phyloP scores from a whole-genome alignment of 2,888 invertebrate genomes.

The Graphium colonna region DNA sequence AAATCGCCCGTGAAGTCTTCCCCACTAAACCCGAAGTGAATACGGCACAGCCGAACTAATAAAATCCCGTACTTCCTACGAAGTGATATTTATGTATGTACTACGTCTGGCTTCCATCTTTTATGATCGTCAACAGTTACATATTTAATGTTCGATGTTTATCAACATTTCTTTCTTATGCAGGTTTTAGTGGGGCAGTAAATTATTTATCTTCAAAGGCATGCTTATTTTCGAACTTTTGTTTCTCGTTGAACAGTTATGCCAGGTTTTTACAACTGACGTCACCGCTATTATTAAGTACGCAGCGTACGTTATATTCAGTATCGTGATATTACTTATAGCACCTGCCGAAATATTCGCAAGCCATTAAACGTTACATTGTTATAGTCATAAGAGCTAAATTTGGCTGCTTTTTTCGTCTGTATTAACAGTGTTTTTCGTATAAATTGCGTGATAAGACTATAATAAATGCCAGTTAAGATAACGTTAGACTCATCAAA shows the following conservation, averaged over 20 bases:
- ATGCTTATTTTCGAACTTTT: conserved; percentile 74
- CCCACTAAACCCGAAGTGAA: conserved; percentile 59
- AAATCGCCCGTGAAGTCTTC: conserved; percentile 66
- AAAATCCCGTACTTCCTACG: conserved; percentile 64
- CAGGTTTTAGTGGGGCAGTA: conserved; percentile 75
- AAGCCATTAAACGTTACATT: conserved; percentile 5
- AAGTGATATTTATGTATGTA: conserved; percentile 69
- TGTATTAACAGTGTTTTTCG: conserved; percentile 33
- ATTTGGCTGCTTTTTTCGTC: conserved; percentile 19
- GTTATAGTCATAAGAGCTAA: conserved; percentile 16
- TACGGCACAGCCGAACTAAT: conserved; percentile 58
- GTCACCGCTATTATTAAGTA: conserved; percentile 58
- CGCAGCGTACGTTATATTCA: conserved; percentile 34
- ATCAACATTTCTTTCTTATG: conserved; percentile 80
- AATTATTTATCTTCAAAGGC: conserved; percentile 79
- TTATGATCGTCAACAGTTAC: conserved; percentile 79
- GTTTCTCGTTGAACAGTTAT: conserved; percentile 57
- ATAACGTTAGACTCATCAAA: conserved; percentile 49
- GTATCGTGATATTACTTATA: conserved; percentile 13
- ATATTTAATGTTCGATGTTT: conserved; percentile 79
- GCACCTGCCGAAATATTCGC: conserved; percentile 19
- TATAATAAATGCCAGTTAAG: conserved; percentile 50
- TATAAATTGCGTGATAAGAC: conserved; percentile 46
- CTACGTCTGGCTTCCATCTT: conserved; percentile 70
- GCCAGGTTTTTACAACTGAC: conserved; percentile 49